These are phyloP conservation scores for Aphis gossypii DNA, from an alignment of 1,140 invertebrate genomes.

Conservation along the genomic window DNA sequence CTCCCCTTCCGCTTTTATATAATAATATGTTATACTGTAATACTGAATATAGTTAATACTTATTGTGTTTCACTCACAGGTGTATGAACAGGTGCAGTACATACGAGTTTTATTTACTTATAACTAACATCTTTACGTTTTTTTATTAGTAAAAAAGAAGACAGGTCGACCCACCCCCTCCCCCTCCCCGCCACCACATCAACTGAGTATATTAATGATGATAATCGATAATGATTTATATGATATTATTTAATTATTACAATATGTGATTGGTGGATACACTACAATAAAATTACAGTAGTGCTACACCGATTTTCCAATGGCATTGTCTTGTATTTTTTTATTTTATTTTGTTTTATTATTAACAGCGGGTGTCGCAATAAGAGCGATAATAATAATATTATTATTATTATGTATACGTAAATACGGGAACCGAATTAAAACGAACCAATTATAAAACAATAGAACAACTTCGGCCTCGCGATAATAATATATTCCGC, in stretches of 20 bases:
- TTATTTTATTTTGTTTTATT: neutral
- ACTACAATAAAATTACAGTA: neutral
- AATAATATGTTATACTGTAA: no score
- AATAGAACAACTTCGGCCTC: neutral
- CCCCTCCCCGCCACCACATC: neutral
- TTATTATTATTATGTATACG: neutral
- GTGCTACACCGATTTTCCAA: neutral
- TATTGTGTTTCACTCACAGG: neutral
- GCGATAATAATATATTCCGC: neutral
- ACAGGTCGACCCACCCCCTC: no score
- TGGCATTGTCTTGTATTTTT: neutral
- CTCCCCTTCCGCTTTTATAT: no score
- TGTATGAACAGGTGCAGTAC: no score
- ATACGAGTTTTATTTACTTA: neutral
- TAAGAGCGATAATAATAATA: neutral
- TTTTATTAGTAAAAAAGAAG: neutral
- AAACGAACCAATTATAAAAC: slow-evolving; percentile 12
- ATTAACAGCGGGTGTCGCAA: neutral
- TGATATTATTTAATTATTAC: neutral
- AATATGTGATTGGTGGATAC: neutral
- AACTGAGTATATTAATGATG: neutral
- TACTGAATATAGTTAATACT: neutral
- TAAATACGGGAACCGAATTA: neutral
- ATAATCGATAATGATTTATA: neutral
- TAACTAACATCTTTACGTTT: no score